Conservation (phyloP, 2,888 invertebrate species). For the Ornithoptera alexandrae region DNA sequence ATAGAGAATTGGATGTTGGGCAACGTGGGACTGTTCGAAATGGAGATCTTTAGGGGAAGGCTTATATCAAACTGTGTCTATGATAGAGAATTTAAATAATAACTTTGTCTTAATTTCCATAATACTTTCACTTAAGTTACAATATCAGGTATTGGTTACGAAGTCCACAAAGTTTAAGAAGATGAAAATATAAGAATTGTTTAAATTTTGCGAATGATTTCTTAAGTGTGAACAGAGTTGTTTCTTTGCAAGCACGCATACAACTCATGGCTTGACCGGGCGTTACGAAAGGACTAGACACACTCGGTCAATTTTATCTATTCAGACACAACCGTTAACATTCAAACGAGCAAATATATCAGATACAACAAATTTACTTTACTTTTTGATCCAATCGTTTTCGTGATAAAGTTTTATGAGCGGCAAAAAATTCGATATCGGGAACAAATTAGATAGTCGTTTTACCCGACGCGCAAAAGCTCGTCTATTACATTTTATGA, state of each 20-base stretch:
- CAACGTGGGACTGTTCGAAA: too few relatives aligned
- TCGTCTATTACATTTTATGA: conserved; percentile 9
- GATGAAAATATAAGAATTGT: too few relatives aligned
- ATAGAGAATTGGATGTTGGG: too few relatives aligned
- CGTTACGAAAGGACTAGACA: conserved; percentile 43
- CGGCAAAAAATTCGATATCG: background rate
- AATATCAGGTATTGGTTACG: too few relatives aligned
- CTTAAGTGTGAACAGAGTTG: conserved; percentile 7
- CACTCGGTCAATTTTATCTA: conserved; percentile 26
- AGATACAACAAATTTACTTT: background rate
- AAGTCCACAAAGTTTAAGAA: too few relatives aligned
- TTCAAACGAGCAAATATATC: background rate
- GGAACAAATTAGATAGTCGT: conserved; percentile 1
- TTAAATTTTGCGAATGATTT: background rate
- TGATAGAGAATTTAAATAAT: too few relatives aligned
- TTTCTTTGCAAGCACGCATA: conserved; percentile 18
- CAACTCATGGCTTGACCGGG: conserved; percentile 25
- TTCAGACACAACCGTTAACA: conserved; percentile 7
- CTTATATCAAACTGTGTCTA: too few relatives aligned
- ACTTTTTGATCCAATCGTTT: background rate
- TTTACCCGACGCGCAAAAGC: background rate
- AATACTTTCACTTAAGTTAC: too few relatives aligned
- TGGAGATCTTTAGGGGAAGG: too few relatives aligned
- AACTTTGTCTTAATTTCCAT: too few relatives aligned
- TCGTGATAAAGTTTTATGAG: background rate